Evolutionary conservation across 2,888 invertebrate genomes (phyloP), one percentile per base, ranked within the genome.

Genomic region (Villa cingulata): DNA sequence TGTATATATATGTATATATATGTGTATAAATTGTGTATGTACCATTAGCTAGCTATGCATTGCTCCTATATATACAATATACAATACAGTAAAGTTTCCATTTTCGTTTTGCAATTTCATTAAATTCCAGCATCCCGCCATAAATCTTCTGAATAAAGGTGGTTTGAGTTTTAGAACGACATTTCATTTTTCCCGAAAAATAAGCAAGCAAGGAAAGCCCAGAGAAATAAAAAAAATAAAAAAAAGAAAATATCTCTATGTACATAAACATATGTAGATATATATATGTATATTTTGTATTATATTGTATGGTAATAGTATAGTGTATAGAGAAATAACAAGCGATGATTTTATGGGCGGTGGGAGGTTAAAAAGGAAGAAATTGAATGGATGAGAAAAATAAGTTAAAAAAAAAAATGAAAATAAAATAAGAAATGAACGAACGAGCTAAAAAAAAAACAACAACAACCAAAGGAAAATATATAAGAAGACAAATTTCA

Each of bases 121-220:
- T 65, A 66, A 66, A 66, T 66, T 67, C 66, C 66, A 67, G 63
- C 68, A 66, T 66, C 65, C 53, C 66, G 64, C 66, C 62, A 66
- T 66, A 66, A 66, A 66, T 66, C 66, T 66, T 60, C 56, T 51
- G 43, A 47, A n/a, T 47, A 47, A 43, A 47, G 47, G 47, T 47
- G 47, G 47, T 47, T 47, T 47, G 47, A 37, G 47, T 47, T 42
- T n/a, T 42, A 43, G 47, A 41, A 43, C 47, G 47, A 47, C 47
- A 47, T 47, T 47, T 47, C 47, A 43, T 43, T 47, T 47, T 43
- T 41, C 42, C 47, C 41, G 39, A 47, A 47, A 43, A 47, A n/a
- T n/a, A n/a, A 42, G 42, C 32, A 47, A 42, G 41, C n/a, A 46
- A 46, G 43, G 43, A 38, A 47, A 47, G 38, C 41, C 37, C 46